Base-by-base conservation (phyloP, 2,888 invertebrate species). In the Mamestra brassicae region DNA sequence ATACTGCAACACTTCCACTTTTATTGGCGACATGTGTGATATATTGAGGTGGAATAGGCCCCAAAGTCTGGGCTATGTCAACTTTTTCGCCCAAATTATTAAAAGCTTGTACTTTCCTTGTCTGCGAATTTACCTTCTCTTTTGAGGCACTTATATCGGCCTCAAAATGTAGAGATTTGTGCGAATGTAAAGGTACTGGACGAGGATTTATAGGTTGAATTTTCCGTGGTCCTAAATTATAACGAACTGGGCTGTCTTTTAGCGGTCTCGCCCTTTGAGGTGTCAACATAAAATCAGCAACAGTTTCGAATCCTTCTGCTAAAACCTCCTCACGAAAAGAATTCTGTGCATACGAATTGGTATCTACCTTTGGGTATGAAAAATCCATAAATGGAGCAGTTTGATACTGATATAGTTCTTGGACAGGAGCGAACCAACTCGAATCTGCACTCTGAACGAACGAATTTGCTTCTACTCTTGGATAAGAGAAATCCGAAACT, bases 31-130 rank as follows among this genome's bases (percentile, higher is more conserved):
- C 10, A 3, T 38, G 15, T 50, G 15, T 42, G 6, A 65, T 57
- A 13, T 76, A 80, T 60, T 71, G 81, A 45, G 65, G n/a, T 58
- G 83, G 78, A n/a, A 71, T 50, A 57, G 64, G 45, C 1, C 76
- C 66, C 10, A 72, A 61, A 7, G 81, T 72, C 8, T 69, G 60
- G n/a, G 57, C 17, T 54, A 80, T 17, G 17, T 72, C 47, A 1
- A 70, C 34, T 26, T 52, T 63, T 7, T 80, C 17, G 17, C 55
- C 83, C 10, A 36, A 54, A 64, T 70, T 13, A 13, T 34, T 42
- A 38, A 57, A 67, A 42, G 15, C 47, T 38, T 62, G 13, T 34
- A 50, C 13, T 55, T 74, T 58, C 15, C 10, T 15, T 57, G 15
- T 62, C 6, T 17, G 26, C 0, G 26, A 26, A 63, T 70, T 64